Evolutionary conservation across 1,140 invertebrate species (phyloP).

Genomic region (Trichogramma pretiosum): DNA sequence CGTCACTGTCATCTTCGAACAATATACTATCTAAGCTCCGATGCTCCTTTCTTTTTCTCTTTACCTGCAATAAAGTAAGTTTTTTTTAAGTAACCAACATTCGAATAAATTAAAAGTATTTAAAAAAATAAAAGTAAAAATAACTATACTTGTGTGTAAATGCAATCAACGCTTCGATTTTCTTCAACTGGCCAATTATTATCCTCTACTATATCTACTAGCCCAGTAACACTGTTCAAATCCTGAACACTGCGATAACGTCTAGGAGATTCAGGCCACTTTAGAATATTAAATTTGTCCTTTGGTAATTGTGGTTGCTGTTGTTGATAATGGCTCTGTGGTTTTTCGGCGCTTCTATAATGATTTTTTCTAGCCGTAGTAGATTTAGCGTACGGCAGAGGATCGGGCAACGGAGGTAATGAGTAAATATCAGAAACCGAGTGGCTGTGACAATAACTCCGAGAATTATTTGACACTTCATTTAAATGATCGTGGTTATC

Average conservation of each 20-base stretch:
- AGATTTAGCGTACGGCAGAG: constrained; percentile 21
- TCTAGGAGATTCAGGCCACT: constrained; percentile 35
- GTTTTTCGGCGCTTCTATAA: neutral
- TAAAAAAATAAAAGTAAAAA: neutral
- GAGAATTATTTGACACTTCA: constrained; percentile 28
- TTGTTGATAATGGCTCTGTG: too few species aligned
- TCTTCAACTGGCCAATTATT: constrained; percentile 39
- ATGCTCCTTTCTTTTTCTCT: constrained; percentile 42
- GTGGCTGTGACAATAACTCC: constrained; percentile 33
- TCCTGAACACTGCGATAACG: constrained; percentile 39
- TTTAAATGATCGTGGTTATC: constrained; percentile 37
- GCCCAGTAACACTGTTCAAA: constrained; percentile 39
- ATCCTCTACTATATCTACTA: constrained; percentile 42
- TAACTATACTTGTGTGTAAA: constrained; percentile 38
- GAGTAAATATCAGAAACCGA: constrained; percentile 36
- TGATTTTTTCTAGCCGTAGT: neutral
- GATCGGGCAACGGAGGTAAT: constrained; percentile 24
- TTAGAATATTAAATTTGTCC: constrained; percentile 33
- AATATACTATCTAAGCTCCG: constrained; percentile 41
- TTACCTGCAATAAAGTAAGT: constrained; percentile 32
- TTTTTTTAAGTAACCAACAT: neutral
- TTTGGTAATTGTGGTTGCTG: too few species aligned
- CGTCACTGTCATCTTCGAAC: constrained; percentile 38
- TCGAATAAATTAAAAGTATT: too few species aligned
- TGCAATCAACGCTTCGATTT: constrained; percentile 38